Evolutionary conservation across 2,797 vertebrate species (phyloP), one percentile per base, ranked within the genome.

Genomic region (Centropyge bicolor): DNA sequence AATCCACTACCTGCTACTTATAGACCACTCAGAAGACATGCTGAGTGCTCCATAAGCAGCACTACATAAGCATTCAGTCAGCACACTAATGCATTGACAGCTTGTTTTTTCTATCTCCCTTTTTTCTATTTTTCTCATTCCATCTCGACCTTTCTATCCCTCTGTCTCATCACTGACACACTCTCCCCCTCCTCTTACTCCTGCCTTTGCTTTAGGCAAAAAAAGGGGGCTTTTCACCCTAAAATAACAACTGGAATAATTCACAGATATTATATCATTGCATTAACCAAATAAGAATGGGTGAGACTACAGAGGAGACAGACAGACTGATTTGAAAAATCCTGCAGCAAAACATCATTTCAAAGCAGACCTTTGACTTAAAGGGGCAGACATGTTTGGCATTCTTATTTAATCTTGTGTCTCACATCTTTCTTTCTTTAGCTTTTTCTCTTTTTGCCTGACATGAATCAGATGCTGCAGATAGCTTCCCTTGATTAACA

Each of bases 191-290:
- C 38, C 13, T 74, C 38, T 27, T 36, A 55, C 27, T 16, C n/a
- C 13, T n/a, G 12, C 12, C 45, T 61, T 55, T 35, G 48, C 41
- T 75, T 19, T 51, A 22, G 31, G 35, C 13, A 27, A 16, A 74
- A 60, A 41, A 54, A 31, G 1, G 54, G 27, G 5, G 24, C 49
- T 49, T 76, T 83, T 56, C 43, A 61, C 60, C 62, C 41, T 70
- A 81, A 75, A 84, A 41, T 66, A 63, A 65, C 48, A 76, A 62
- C 52, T 86, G 84, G 46, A 83, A 88, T 88, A 72, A 90, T 92
- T 86, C 24, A 85, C 76, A 36, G 40, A 63, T 56, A 55, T 68
- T 57, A 67, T 35, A 80, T 75, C 1, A 8, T 35, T 49, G 76
- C 62, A 68, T 75, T 62, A 59, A 20, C n/a, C 16, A 46, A 43